Conservation (phyloP, 2,113 vertebrate species). For the Colistium nudipinnis region DNA sequence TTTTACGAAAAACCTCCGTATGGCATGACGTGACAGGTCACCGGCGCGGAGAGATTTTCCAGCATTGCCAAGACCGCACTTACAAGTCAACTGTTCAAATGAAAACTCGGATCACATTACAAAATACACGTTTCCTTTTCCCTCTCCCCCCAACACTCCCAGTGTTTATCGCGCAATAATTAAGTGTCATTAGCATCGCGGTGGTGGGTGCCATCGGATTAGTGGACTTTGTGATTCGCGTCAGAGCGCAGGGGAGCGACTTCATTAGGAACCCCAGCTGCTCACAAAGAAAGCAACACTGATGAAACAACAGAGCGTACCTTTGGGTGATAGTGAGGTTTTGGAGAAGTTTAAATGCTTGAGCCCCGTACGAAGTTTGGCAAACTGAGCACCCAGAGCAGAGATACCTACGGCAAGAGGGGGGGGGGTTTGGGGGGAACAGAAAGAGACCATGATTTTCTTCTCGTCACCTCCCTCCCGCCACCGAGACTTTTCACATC, state of each 20-base stretch:
- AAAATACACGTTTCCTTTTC: background rate
- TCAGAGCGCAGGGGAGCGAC: background rate
- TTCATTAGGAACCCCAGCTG: background rate
- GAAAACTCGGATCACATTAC: constrained; percentile 4
- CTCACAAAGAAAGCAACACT: background rate
- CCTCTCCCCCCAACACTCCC: background rate
- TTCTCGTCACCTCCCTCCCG: background rate
- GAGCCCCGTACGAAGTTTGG: constrained; percentile 93
- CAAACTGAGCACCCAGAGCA: constrained; percentile 91
- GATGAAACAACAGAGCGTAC: constrained; percentile 72
- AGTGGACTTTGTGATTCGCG: constrained; percentile 25
- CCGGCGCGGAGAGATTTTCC: background rate
- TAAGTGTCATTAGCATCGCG: constrained; percentile 29
- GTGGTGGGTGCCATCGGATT: constrained; percentile 3
- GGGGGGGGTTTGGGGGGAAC: background rate
- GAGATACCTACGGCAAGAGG: constrained; percentile 84
- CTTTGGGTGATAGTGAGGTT: constrained; percentile 97
- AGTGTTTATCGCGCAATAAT: constrained; percentile 22
- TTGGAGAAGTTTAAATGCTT: constrained; percentile 96
- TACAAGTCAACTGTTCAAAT: too few species aligned
- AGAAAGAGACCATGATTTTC: background rate
- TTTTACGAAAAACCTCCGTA: background rate
- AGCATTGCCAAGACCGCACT: constrained; percentile 1
- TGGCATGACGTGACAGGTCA: constrained; percentile 7
- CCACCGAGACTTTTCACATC: background rate